A percentile compares a stretch with the other conserved stretches of the same genome.
Evolutionary conservation across 1,140 invertebrate genomes (phyloP).

Genomic region (Zaprionus kolodkinae): DNA sequence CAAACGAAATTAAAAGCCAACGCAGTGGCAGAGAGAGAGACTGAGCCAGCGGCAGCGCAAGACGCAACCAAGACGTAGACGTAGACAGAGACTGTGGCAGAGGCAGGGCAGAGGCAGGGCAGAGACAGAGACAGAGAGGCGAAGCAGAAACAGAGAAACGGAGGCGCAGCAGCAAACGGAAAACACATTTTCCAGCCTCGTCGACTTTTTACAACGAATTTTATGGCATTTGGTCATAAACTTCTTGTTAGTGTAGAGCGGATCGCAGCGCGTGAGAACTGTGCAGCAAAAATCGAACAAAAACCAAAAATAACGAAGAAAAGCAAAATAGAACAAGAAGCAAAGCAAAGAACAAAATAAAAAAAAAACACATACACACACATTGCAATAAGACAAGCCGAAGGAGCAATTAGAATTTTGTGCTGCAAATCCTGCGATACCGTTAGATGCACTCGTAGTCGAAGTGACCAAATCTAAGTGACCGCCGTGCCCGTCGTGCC

Average conservation of each 20-base stretch:
- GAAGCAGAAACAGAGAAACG: slow-evolving; percentile 7
- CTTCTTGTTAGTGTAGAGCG: slow-evolving; percentile 84
- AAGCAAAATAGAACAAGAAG: slow-evolving; percentile 20
- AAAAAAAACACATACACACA: slow-evolving; percentile 3
- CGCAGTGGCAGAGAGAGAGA: slow-evolving; percentile 6
- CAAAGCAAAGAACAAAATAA: slow-evolving; percentile 10
- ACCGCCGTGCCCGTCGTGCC: background rate
- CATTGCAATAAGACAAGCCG: slow-evolving; percentile 43
- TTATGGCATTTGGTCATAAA: slow-evolving; percentile 84
- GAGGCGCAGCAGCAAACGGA: slow-evolving; percentile 63
- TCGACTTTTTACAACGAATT: slow-evolving; percentile 84
- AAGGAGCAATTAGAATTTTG: slow-evolving; percentile 41
- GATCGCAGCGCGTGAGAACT: slow-evolving; percentile 72
- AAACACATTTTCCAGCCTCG: slow-evolving; percentile 84
- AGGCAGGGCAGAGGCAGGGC: no score
- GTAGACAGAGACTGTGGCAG: slow-evolving; percentile 15
- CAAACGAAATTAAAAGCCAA: slow-evolving; percentile 49
- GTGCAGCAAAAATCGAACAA: slow-evolving; percentile 36
- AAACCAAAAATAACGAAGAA: slow-evolving; percentile 23
- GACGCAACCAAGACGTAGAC: slow-evolving; percentile 24
- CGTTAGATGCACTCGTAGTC: background rate
- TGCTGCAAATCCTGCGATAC: slow-evolving; percentile 4
- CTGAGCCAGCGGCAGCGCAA: slow-evolving; percentile 31
- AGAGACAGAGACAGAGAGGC: slow-evolving; percentile 10
- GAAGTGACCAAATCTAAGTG: background rate